These are phyloP conservation scores for Sigmodon hispidus DNA, from an alignment of 2,113 vertebrate genomes.

Conservation along the genomic window DNA sequence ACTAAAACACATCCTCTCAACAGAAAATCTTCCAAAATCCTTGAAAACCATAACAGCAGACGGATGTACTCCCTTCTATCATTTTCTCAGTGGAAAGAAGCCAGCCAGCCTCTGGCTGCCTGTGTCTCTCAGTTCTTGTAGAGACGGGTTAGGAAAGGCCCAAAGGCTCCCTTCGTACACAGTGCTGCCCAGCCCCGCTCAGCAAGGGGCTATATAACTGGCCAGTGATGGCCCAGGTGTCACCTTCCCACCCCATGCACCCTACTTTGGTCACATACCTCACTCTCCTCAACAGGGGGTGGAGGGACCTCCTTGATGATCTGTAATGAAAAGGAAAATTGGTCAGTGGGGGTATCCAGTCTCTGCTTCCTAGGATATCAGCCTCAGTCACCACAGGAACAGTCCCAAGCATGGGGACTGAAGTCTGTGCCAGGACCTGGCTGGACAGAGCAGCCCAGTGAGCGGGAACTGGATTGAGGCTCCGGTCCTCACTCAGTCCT, in stretches of 20 bases:
- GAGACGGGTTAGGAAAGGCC: background rate
- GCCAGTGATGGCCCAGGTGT: background rate
- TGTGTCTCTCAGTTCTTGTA: background rate
- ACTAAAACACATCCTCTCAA: background rate
- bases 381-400: background rate
- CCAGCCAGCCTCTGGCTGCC: background rate
- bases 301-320: slow-evolving; percentile 90
- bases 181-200: background rate
- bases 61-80: background rate
- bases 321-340: slow-evolving; percentile 75
- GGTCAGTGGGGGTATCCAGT: slow-evolving; percentile 24
- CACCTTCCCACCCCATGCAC: background rate
- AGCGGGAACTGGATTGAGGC: background rate
- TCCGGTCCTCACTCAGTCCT: background rate
- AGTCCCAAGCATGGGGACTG: background rate
- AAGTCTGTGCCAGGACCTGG: background rate
- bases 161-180: background rate
- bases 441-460: background rate
- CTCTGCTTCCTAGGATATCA: background rate
- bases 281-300: slow-evolving; percentile 87
- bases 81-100: slow-evolving; percentile 23
- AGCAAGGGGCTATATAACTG: background rate
- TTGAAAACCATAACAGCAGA: background rate
- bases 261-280: slow-evolving; percentile 81
- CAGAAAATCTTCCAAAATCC: background rate